Percentiles rank a stretch among this genome's conserved stretches.
Conservation (phyloP, 2,797 vertebrate genomes). For the Spinus olivaceus region DNA sequence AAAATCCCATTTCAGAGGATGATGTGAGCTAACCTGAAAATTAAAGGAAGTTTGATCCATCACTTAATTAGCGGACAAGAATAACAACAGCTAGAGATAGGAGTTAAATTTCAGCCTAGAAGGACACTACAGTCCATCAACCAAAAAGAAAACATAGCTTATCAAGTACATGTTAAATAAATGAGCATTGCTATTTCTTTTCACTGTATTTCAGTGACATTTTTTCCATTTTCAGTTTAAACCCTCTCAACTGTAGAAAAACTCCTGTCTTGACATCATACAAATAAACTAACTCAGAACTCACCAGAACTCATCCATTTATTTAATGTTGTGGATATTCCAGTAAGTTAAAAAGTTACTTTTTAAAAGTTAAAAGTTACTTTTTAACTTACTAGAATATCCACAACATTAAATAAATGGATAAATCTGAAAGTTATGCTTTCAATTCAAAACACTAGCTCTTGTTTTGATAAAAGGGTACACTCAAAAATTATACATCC, state of each 20-base stretch:
- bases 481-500: background rate
- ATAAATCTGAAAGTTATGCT: background rate
- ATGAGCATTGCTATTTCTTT: background rate
- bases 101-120: background rate
- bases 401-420: background rate
- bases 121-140: background rate
- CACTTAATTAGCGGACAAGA: background rate
- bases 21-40: background rate
- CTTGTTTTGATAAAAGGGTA: background rate
- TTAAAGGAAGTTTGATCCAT: background rate
- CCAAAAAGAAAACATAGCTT: background rate
- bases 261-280: background rate
- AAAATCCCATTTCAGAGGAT: background rate
- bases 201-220: background rate
- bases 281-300: background rate
- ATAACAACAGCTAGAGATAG: background rate
- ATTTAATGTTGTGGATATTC: too few relatives aligned
- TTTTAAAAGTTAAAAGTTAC: background rate
- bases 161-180: background rate
- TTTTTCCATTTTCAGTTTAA: background rate
- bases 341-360: too few relatives aligned
- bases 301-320: background rate
- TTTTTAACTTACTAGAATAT: background rate
- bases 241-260: background rate
- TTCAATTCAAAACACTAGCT: background rate